Evolutionary conservation across 1,140 invertebrate species (phyloP), one percentile per base, ranked within the genome.

Genomic region (Archegozetes longisetosus): DNA sequence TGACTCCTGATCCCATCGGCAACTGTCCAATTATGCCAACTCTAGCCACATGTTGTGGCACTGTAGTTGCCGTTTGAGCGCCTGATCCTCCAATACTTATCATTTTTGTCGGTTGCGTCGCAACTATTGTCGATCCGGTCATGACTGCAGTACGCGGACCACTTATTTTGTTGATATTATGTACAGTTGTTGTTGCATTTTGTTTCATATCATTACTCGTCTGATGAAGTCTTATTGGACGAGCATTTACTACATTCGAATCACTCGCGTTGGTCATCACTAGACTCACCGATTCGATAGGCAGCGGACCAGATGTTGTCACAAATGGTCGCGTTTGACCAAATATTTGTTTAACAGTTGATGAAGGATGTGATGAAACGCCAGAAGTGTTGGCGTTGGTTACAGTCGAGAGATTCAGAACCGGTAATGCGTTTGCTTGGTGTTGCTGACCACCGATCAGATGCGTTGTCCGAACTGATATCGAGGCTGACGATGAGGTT

Each of bases 191-290:
- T 20, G 13, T 50, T 52, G 14, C 24, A 26, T 23, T 28, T 4
- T 26, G 17, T 48, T 57, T 58, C 2, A 57, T 17, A 28, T 61
- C 60, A 51, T 61, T 29, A 25, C 53, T 58, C n/a, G 26, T 50
- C 12, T 55, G 24, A 6, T 52, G 50, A 6, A 28, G n/a, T 52
- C 27, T 52, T 6, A 52, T 25, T 4, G 22, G 22, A 28, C 27
- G 22, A n/a, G 22, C 50, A 51, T 51, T 58, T 3, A 20, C n/a
- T 25, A 24, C 20, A 53, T 50, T 58, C 2, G 46, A 14, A 50
- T 51, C 57, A 51, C 50, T 55, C 17, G 57, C 26, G 48, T n/a
- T 50, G 2, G 57, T 12, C 26, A 55, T 55, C 17, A 58, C 25
- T 25, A 53, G 48, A 58, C 27, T 53, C 14, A 58, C 48, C 2